Evolutionary conservation across 1,140 invertebrate genomes (phyloP), one percentile per base, ranked within the genome.

Genomic region (Drosophila truncata): DNA sequence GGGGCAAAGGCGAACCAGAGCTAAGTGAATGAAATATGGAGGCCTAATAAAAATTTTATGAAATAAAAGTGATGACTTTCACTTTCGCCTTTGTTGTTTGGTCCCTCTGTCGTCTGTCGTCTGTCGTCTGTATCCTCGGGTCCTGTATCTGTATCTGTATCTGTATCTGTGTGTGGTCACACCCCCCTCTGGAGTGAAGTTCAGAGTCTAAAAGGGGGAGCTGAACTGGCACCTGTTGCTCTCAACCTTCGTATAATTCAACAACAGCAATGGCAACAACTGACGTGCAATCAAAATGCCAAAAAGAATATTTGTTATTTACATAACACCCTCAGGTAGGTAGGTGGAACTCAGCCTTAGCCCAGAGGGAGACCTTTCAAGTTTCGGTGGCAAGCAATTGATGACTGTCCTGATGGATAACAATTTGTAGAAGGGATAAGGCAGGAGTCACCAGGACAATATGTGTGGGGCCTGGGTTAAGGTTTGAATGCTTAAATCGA

Each of bases 31-130:
- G 84, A 88, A 88, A 88, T 88, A 88, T 88, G 73, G 78, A 70
- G 81, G 78, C 78, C 85, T 90, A 81, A 88, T 90, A 85, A 90
- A 88, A 88, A 72, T 88, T 88, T 71, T 90, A 88, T 88, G 81
- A 88, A 85, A 88, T 88, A 85, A 88, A 88, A 85, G 84, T 90
- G 84, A 88, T 88, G 85, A 90, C 85, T 88, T 90, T 90, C 80
- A 84, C 77, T 88, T 88, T 88, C 64, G 46, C 42, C 42, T 20
- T 44, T 44, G 42, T 44, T 71, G 62, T 65, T 65, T 39, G 39
- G 18, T 11, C 11, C 4, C 27, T 29, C 54, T n/a, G n/a, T 29
- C 11, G 11, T 31, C 11, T 44, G 42, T 13, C 11, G 3, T 11
- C 10, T 58, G 37, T 35, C n/a, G n/a, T 35, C 3, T 6, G 58